A percentile compares a stretch with the other conserved stretches of the same genome.
Evolutionary conservation across 2,888 invertebrate genomes (phyloP).

Genomic region (Cryptocephalus primarius): DNA sequence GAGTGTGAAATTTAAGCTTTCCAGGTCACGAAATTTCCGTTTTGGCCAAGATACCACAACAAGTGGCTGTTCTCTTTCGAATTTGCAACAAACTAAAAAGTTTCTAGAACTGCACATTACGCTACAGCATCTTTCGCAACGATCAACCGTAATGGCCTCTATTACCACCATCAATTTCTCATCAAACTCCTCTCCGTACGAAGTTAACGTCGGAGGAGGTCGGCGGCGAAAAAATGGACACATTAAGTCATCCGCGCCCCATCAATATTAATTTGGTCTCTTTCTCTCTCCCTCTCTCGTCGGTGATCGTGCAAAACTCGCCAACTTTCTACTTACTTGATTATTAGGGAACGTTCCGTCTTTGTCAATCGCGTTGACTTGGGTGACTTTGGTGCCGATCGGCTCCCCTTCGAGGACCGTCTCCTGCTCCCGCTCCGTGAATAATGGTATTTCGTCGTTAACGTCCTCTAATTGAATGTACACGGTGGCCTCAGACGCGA

Average conservation of each 20-base stretch:
- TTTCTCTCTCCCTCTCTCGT: background rate
- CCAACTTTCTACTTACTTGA: conserved; percentile 49
- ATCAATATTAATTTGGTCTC: conserved; percentile 7
- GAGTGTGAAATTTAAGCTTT: no score
- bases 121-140: no score
- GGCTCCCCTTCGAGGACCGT: conserved; percentile 92
- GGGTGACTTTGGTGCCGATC: conserved; percentile 88
- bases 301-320: background rate
- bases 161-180: no score
- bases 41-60: no score
- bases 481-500: conserved; percentile 89
- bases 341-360: conserved; percentile 93
- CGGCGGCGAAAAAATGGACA: background rate
- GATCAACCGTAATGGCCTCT: no score
- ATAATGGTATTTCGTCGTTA: conserved; percentile 93
- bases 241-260: background rate
- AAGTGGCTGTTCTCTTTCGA: no score
- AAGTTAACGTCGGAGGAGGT: no score
- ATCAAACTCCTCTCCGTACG: no score
- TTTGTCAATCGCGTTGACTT: conserved; percentile 93
- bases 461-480: conserved; percentile 91
- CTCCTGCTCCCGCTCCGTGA: conserved; percentile 91
- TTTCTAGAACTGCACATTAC: no score
- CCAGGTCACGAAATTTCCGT: no score
- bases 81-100: no score